Evolutionary conservation across 2,797 vertebrate genomes (phyloP), one percentile per base, ranked within the genome.

Genomic region (Rhodeus uyekii): DNA sequence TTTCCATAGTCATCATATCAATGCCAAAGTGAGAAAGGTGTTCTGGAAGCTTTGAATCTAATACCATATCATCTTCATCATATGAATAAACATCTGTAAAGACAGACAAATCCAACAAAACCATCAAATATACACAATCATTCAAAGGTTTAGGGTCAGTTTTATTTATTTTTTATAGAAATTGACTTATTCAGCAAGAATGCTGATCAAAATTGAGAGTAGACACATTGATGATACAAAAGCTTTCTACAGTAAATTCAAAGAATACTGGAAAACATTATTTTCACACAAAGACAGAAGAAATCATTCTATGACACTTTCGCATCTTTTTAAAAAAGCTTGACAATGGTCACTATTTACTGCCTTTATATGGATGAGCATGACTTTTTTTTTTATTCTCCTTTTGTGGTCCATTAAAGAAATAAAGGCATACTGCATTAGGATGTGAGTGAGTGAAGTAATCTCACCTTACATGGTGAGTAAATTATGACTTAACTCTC

Each of bases 1-100:
- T 99, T 90, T 99, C 96, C 98, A 99, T 99, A 89, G 97, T 98
- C 91, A 99, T 97, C 98, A 99, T 99, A 93, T 99, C 92, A 2
- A 99, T 99, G 60, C 98, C 98, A 84, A 99, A 99, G 90, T 99
- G 98, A 87, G 96, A 75, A 8, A 99, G 92, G 72, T 99, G 98
- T 84, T 99, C 98, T 4, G 98, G 96, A 80, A 99, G 93, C 91
- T 95, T 98, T 65, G 97, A 94, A 90, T 99, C 97, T 87, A 99
- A 91, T 2, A 99, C 98, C 98, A 99, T 99, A 88, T 99, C 98
- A 64, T 99, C 98, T 84, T 99, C 98, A 0, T 99, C 97, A 0
- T 99, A 99, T 2, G 98, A 99, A 87, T 98, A 99, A 74, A 99
- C 98, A 44, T 99, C 98, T 96, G 87, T 55, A 83, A 22, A 53